These are phyloP conservation scores for Portevinia maculata DNA, from an alignment of 2,888 invertebrate species.

Conservation along the genomic window DNA sequence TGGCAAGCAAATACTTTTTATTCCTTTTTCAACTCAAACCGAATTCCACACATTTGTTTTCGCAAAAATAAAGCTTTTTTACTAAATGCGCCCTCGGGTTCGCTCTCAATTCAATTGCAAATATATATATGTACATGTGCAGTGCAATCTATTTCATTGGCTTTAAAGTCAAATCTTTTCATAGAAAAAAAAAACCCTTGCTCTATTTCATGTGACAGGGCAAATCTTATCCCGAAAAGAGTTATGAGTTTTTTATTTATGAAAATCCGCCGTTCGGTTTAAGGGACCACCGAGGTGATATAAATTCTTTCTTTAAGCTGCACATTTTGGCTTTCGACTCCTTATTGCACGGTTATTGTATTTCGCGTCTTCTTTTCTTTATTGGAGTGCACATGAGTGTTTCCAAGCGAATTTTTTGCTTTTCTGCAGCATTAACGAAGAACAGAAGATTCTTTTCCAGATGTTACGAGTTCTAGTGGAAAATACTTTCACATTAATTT, in stretches of 20 bases:
- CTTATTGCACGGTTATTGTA: not conserved
- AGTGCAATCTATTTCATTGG: slow-evolving; percentile 41
- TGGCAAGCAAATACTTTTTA: not conserved
- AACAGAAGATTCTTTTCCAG: not conserved
- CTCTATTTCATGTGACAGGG: not conserved
- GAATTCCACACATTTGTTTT: not conserved
- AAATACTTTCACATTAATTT: not conserved
- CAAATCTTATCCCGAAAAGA: slow-evolving; percentile 48
- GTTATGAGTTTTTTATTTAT: slow-evolving; percentile 50
- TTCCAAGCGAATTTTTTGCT: slow-evolving; percentile 47
- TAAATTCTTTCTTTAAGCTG: slow-evolving; percentile 47
- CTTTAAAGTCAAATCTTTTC: slow-evolving; percentile 45
- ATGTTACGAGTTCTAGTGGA: not conserved
- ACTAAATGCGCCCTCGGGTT: slow-evolving; percentile 2
- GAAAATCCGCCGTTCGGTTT: slow-evolving; percentile 32
- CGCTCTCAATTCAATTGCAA: slow-evolving; percentile 37
- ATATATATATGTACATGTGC: not conserved
- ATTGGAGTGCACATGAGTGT: slow-evolving; percentile 50
- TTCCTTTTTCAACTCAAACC: not conserved
- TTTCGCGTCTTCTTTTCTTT: slow-evolving; percentile 6
- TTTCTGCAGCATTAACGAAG: not conserved
- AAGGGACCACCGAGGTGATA: slow-evolving; percentile 29
- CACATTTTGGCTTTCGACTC: slow-evolving; percentile 21
- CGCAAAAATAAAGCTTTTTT: not conserved
- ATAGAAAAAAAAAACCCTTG: not conserved